A percentile compares a stretch with the other conserved stretches of the same genome.
Conservation (phyloP, 2,797 vertebrate genomes). For the Hydrolagus colliei region DNA sequence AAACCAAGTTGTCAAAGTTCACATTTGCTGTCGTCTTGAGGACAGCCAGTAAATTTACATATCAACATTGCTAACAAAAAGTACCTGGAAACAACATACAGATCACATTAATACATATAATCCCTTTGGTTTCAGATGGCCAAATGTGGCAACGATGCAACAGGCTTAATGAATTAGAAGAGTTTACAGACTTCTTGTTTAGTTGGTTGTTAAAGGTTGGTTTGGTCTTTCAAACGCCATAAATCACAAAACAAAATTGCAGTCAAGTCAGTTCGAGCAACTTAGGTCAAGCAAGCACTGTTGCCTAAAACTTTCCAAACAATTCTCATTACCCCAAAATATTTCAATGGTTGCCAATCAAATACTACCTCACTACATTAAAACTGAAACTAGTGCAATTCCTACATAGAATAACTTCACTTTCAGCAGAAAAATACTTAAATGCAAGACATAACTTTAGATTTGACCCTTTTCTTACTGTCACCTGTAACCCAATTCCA, state of each 20-base stretch:
- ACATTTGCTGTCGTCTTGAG: background rate
- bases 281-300: background rate
- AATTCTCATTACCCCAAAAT: background rate
- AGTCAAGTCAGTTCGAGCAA: background rate
- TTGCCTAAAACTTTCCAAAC: background rate
- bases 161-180: background rate
- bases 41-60: background rate
- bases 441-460: no score
- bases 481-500: no score
- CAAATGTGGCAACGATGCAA: background rate
- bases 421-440: no score
- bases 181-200: no score
- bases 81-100: background rate
- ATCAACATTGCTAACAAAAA: no score
- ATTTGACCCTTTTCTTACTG: no score
- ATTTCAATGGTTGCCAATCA: background rate
- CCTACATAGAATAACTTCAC: background rate
- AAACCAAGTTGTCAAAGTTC: background rate
- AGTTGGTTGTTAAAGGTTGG: background rate
- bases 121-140: conserved; percentile 25
- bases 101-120: background rate
- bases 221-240: background rate
- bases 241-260: background rate
- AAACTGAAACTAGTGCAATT: background rate
- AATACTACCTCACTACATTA: background rate